Evolutionary conservation across 2,888 invertebrate genomes (phyloP), one percentile per base, ranked within the genome.

Genomic region (Hydrotaea cyrtoneurina): DNA sequence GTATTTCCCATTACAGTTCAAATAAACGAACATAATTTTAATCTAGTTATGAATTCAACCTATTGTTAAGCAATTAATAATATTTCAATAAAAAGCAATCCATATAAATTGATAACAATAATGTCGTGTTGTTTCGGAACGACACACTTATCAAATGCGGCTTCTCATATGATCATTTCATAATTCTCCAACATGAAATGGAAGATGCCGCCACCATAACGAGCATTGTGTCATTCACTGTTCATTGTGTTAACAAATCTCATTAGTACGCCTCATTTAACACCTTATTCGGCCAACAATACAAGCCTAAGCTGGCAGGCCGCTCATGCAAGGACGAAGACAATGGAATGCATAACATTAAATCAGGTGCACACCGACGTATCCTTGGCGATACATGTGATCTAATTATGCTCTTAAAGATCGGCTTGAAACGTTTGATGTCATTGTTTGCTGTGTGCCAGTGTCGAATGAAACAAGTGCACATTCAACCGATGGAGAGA

Each of bases 251-350:
- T 80, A 78, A 71, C 50, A 90, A 90, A 90, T 90, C 90, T 89
- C 88, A 91, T 91, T 91, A 91, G 89, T 88, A 90, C 91, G 91
- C 91, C 91, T 89, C 88, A 91, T 91, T 91, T 91, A 91, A 90
- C 91, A 91, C 91, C 89, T 91, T 90, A 87, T 83, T 78, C 46
- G 73, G 77, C 78, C n/a, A 80, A 82, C 83, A 86, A 79, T 85
- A 81, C 75, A 39, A 39, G 10, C 39, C 11, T 8, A 2, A 10
- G 39, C 86, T 31, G 2, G 31, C 31, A 31, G 7, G 31, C 83
- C 84, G 5, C 53, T 72, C 23, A 23, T 0, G 36, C 46, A 39
- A 74, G 21, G 74, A 23, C 36, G n/a, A 17, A 21, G 26, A 69
- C 23, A 69, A 73, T 55, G 31, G 19, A 75, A 26, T 85, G 88